Percentiles rank a stretch among this genome's conserved stretches.
These are phyloP conservation scores for Lasius fuliginosus DNA, from an alignment of 2,888 invertebrate genomes.

Conservation along the genomic window DNA sequence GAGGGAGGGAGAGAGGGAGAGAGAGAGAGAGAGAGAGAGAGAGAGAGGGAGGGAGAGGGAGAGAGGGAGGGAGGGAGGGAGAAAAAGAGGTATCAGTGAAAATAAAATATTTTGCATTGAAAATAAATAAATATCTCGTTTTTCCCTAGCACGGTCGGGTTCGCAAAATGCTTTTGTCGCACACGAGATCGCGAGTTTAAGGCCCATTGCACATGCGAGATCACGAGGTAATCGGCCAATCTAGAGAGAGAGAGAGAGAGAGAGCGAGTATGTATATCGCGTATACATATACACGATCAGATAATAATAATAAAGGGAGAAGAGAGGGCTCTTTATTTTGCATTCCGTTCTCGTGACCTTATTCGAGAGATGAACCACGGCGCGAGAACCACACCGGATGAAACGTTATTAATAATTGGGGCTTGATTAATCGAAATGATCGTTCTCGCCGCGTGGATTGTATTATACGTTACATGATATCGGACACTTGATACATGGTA, in stretches of 20 bases:
- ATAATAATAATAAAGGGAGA: constrained; percentile 67
- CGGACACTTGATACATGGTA: not conserved
- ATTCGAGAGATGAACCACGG: constrained; percentile 61
- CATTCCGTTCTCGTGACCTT: constrained; percentile 68
- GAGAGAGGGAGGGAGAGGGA: not conserved
- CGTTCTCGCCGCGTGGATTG: constrained; percentile 5
- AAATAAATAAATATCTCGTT: constrained; percentile 6
- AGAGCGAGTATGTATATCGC: constrained; percentile 27
- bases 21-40: not conserved
- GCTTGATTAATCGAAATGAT: constrained; percentile 54
- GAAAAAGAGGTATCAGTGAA: not conserved
- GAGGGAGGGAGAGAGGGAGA: not conserved
- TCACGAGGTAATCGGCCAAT: constrained; percentile 54
- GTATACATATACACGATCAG: constrained; percentile 50
- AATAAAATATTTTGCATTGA: not conserved
- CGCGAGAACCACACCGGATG: constrained; percentile 40
- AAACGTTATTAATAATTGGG: constrained; percentile 51
- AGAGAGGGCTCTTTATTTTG: constrained; percentile 51
- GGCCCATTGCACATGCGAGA: constrained; percentile 56
- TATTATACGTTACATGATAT: constrained; percentile 1
- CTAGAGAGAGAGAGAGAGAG: constrained; percentile 27
- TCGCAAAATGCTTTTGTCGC: constrained; percentile 56
- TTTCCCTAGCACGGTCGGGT: constrained; percentile 41
- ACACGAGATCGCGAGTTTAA: constrained; percentile 59
- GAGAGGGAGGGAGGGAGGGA: not conserved